Conservation (phyloP, 2,113 vertebrate species). For the Tursiops truncatus region DNA sequence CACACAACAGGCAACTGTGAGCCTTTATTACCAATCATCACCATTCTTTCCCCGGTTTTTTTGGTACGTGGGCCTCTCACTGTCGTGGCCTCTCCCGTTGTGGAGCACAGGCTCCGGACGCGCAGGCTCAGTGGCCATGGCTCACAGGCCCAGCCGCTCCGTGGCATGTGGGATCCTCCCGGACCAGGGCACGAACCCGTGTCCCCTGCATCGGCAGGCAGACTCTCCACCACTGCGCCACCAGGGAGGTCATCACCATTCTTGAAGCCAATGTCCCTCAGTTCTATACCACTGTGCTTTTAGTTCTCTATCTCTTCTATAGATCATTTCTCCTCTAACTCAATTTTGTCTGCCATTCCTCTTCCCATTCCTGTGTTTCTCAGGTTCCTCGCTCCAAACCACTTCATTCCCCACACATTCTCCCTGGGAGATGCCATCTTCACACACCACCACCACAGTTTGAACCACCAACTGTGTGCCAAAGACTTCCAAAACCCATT, state of each 20-base stretch:
- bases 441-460: not conserved
- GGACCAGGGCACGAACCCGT: too few species aligned
- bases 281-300: not conserved
- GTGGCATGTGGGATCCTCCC: too few species aligned
- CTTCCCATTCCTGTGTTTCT: not conserved
- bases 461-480: not conserved
- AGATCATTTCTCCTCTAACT: not conserved
- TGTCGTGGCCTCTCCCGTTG: too few species aligned
- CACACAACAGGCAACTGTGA: fast-evolving
- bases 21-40: not conserved
- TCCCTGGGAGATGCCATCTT: not conserved
- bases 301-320: not conserved
- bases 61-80: too few species aligned
- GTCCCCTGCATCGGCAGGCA: too few species aligned
- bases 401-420: not conserved
- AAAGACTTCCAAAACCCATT: not conserved
- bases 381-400: not conserved
- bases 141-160: too few species aligned
- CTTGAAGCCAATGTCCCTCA: not conserved
- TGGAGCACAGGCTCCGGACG: too few species aligned
- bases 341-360: not conserved
- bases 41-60: not conserved
- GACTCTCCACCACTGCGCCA: too few species aligned
- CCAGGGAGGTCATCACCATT: not conserved
- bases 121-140: too few species aligned